Conservation (phyloP, 2,888 invertebrate genomes). For the Clunio marinus region DNA sequence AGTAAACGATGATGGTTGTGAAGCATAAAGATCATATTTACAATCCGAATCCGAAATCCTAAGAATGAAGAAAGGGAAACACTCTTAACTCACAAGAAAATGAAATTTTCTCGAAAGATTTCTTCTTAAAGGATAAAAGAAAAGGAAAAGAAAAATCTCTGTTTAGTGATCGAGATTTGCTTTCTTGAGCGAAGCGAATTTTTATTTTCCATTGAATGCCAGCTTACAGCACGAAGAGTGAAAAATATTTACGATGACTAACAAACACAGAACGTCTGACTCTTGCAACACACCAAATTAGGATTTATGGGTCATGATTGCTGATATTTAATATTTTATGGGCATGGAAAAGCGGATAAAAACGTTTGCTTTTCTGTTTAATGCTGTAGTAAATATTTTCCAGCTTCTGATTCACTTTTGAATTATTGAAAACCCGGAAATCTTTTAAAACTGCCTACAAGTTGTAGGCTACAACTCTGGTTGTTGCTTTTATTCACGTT, state of each 20-base stretch:
- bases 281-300: slow-evolving; percentile 21
- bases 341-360: neutral
- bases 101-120: slow-evolving; percentile 36
- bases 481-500: neutral
- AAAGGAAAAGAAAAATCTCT: slow-evolving; percentile 36
- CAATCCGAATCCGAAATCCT: slow-evolving; percentile 32
- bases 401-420: neutral
- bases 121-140: neutral
- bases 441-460: no score
- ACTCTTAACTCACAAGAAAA: slow-evolving; percentile 13
- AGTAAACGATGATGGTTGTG: neutral
- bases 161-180: slow-evolving; percentile 26
- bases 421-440: slow-evolving; percentile 8
- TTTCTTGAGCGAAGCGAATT: slow-evolving; percentile 3
- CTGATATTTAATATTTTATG: slow-evolving; percentile 32
- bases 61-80: neutral
- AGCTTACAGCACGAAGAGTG: slow-evolving; percentile 11
- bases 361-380: neutral
- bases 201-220: slow-evolving; percentile 16
- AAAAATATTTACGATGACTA: slow-evolving; percentile 26
- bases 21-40: slow-evolving; percentile 34
- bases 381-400: neutral
- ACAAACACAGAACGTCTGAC: neutral
- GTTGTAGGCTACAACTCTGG: neutral
- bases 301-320: slow-evolving; percentile 33